Conservation (phyloP, 2,888 invertebrate species). For the Oxytorus armatus region DNA sequence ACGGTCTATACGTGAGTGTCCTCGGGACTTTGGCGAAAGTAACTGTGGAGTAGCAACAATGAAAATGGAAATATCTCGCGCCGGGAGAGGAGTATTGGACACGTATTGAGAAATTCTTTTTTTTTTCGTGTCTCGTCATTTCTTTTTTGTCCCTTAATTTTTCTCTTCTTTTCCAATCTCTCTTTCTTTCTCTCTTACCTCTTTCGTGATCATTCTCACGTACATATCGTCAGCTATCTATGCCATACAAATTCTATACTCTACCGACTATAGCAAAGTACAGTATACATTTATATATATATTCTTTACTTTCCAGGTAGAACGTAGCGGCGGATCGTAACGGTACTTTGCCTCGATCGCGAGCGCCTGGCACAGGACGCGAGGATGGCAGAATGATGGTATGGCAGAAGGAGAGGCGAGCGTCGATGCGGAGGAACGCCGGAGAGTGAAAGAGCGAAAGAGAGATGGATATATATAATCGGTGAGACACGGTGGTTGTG, state of each 20-base stretch:
- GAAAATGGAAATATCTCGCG: slow-evolving; percentile 26
- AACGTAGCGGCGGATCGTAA: slow-evolving; percentile 77
- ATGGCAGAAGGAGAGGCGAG: slow-evolving; percentile 68
- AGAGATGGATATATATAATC: neutral
- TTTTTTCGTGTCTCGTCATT: slow-evolving; percentile 17
- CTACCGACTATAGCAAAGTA: slow-evolving; percentile 11
- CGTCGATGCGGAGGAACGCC: slow-evolving; percentile 47
- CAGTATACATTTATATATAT: slow-evolving; percentile 21
- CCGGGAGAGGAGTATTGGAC: neutral
- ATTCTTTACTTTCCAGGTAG: slow-evolving; percentile 75
- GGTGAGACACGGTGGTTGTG: slow-evolving; percentile 67
- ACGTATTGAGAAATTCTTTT: slow-evolving; percentile 32
- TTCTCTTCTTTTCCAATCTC: slow-evolving; percentile 24
- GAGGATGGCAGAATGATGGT: too few species aligned
- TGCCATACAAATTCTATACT: slow-evolving; percentile 27
- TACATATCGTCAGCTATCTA: slow-evolving; percentile 37
- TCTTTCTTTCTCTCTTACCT: slow-evolving; percentile 4
- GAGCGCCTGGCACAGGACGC: slow-evolving; percentile 65
- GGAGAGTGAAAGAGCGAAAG: slow-evolving; percentile 14
- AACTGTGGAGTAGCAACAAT: slow-evolving; percentile 7
- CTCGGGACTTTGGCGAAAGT: slow-evolving; percentile 20
- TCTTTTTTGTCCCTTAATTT: slow-evolving; percentile 21
- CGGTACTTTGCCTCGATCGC: slow-evolving; percentile 77
- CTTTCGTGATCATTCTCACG: slow-evolving; percentile 37
- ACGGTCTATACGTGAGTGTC: neutral